These are phyloP conservation scores for Cryptomyrus ogoouensis DNA, from an alignment of 2,113 vertebrate species.

Conservation along the genomic window DNA sequence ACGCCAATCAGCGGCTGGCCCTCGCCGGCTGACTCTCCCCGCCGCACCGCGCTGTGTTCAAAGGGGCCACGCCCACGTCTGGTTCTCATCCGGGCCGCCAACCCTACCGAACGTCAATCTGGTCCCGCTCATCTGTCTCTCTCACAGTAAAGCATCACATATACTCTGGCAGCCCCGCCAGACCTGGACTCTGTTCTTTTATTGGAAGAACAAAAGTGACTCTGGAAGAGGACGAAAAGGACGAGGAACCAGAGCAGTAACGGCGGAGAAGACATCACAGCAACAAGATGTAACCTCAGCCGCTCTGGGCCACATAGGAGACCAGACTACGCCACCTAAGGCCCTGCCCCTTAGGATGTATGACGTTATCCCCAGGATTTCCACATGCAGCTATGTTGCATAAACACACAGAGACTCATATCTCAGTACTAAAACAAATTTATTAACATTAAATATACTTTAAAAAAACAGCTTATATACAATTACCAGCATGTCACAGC, in stretches of 20 bases:
- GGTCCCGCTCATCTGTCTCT: not conserved
- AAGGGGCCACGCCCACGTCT: not conserved
- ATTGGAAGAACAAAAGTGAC: not conserved
- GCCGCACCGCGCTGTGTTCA: not conserved
- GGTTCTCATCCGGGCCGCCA: not conserved
- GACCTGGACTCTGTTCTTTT: not conserved
- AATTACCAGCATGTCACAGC: too few species aligned
- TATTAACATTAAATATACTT: too few species aligned
- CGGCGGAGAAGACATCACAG: constrained; percentile 14
- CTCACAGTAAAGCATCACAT: not conserved
- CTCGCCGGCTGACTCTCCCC: not conserved
- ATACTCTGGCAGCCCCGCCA: not conserved
- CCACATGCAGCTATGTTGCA: too few species aligned
- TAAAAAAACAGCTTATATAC: too few species aligned
- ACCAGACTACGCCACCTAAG: too few species aligned
- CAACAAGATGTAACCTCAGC: not conserved
- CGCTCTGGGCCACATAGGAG: too few species aligned
- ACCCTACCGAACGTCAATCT: not conserved
- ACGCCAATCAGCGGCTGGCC: not conserved
- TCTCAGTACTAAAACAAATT: too few species aligned
- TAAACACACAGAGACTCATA: too few species aligned
- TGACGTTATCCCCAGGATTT: too few species aligned
- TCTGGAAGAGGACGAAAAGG: not conserved
- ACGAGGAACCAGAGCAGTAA: constrained; percentile 13
- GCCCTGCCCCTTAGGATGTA: too few species aligned